Conservation (phyloP, 2,113 vertebrate species). For the Megaleporinus macrocephalus region DNA sequence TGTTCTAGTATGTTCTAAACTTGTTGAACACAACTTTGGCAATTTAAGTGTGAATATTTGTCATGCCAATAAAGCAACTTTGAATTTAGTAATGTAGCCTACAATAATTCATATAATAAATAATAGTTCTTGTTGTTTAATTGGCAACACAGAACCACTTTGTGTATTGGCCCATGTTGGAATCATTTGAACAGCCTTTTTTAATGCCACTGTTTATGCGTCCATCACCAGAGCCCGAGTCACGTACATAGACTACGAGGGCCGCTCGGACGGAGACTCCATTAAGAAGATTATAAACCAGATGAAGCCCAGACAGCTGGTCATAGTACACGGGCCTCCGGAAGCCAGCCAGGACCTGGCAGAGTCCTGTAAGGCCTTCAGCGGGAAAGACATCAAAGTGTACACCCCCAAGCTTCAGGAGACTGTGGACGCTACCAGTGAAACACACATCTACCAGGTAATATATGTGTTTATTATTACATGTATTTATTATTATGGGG, state of each 20-base stretch:
- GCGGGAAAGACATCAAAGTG: conserved; percentile 97
- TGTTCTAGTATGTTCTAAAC: too few relatives aligned
- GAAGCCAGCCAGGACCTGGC: conserved; percentile 95
- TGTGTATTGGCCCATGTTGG: too few relatives aligned
- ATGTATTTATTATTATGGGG: too few relatives aligned
- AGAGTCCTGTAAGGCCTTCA: conserved; percentile 94
- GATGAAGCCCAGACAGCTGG: conserved; percentile 95
- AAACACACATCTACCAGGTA: conserved; percentile 99
- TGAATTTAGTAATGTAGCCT: too few relatives aligned
- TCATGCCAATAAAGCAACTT: too few relatives aligned
- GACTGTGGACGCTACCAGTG: conserved; percentile 95
- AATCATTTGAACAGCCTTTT: too few relatives aligned
- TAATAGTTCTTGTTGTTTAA: too few relatives aligned
- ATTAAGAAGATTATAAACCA: conserved; percentile 99
- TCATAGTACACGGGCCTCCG: conserved; percentile 94
- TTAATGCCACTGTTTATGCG: neutral
- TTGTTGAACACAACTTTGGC: too few relatives aligned
- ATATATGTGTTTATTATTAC: neutral
- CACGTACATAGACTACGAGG: conserved; percentile 97
- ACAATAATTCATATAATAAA: too few relatives aligned
- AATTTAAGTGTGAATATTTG: too few relatives aligned
- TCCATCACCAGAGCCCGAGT: conserved; percentile 84
- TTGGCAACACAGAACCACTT: too few relatives aligned
- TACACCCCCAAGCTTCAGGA: conserved; percentile 96
- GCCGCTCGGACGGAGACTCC: conserved; percentile 96